Base-by-base conservation (phyloP, 2,888 invertebrate species). In the Leucozona laternaria region DNA sequence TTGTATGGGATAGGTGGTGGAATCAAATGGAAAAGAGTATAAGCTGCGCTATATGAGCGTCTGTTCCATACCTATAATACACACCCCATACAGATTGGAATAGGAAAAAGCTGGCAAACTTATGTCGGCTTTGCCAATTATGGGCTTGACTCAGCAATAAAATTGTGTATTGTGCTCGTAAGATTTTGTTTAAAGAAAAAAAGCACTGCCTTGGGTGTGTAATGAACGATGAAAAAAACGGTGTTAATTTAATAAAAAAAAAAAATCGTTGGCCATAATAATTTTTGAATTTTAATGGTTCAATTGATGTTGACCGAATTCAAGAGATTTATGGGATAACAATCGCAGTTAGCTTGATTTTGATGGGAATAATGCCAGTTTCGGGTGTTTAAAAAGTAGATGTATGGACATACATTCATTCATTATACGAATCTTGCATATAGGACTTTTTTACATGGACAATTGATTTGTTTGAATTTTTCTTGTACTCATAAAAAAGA, bases 121-220 rank as follows among this genome's bases (percentile, higher is more conserved):
- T 45, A 45, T 72, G 68, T 62, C 57, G 72, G 43, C 57, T 72
- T 77, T 77, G 80, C 77, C 80, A 85, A 85, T 85, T 81, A 81
- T 81, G 77, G 80, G 80, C 70, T 81, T 81, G 85, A 80, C 77
- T 77, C 85, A 81, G 85, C 85, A 81, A 77, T 78, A 78, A 76
- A 72, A 76, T 58, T 79, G 66, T 73, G 80, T 72, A 76, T 80
- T 85, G 66, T 28, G 28, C 25, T 53, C 28, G n/a, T 66, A 34
- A 76, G 48, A 84, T 50, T 77, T 62, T 40, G 45, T 70, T 58
- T 5, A 40, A 50, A 64, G 15, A 64, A 66, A 64, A 28, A 17
- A 17, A 22, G 11, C 15, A 17, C 2, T 55, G 62, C 68, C 45
- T 75, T 22, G 40, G 79, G 77, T 66, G 73, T 50, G 70, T 62